A percentile compares a stretch with the other conserved stretches of the same genome.
Evolutionary conservation across 2,113 vertebrate genomes (phyloP).

Genomic region (Zonotrichia leucophrys): DNA sequence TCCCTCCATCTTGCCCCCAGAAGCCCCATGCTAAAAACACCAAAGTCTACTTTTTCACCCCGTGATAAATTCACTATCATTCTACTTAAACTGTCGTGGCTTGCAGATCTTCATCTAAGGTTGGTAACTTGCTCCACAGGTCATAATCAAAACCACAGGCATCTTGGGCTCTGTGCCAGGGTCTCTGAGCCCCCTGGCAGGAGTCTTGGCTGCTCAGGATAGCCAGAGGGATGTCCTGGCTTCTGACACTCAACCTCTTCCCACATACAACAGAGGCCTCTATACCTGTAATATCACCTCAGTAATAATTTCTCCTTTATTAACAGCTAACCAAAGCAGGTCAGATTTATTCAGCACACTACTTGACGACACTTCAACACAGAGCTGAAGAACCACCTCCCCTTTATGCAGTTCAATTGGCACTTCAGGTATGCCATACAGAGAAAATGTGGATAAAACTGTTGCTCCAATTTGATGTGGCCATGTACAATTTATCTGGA

Average conservation of each 20-base stretch:
- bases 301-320: background rate
- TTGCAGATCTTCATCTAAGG: no score
- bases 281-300: background rate
- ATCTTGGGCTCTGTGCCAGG: no score
- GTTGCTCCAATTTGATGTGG: background rate
- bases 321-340: background rate
- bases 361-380: background rate
- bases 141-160: no score
- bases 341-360: background rate
- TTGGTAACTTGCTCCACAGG: no score
- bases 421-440: background rate
- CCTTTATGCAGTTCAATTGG: background rate
- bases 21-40: no score
- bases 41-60: no score
- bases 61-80: no score
- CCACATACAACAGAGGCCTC: background rate
- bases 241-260: background rate
- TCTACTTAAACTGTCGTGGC: no score
- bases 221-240: no score
- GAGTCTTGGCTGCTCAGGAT: no score
- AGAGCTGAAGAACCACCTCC: background rate
- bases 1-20: no score
- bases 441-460: background rate
- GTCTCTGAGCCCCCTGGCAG: no score
- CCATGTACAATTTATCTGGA: background rate